Conservation (phyloP, 2,888 invertebrate species). For the Gymnoscelis rufifasciata region DNA sequence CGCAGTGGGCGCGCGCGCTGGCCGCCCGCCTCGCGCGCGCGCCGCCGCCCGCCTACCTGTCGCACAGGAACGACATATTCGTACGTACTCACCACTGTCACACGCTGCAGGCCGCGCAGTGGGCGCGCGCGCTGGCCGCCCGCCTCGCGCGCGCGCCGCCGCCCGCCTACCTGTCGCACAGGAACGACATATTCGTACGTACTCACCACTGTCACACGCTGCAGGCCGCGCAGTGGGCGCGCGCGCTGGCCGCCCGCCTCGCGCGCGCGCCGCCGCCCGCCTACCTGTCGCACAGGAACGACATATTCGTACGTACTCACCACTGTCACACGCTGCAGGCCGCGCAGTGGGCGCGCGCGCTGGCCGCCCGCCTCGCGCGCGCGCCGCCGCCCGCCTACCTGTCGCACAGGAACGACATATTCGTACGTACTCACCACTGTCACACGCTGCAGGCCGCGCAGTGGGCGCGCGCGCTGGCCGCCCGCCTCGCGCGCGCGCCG, state of each 20-base stretch:
- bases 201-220: background rate
- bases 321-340: background rate
- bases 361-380: slow-evolving; percentile 64
- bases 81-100: slow-evolving; percentile 32
- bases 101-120: background rate
- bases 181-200: slow-evolving; percentile 50
- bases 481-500: slow-evolving; percentile 47
- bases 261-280: slow-evolving; percentile 44
- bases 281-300: slow-evolving; percentile 38
- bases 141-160: slow-evolving; percentile 47
- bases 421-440: slow-evolving; percentile 35
- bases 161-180: slow-evolving; percentile 38
- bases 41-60: slow-evolving; percentile 39
- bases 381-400: slow-evolving; percentile 42
- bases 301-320: slow-evolving; percentile 45
- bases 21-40: slow-evolving; percentile 52
- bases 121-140: slow-evolving; percentile 80
- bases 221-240: slow-evolving; percentile 40
- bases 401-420: slow-evolving; percentile 42
- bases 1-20: slow-evolving; percentile 79
- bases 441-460: background rate
- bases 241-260: slow-evolving; percentile 78
- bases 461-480: slow-evolving; percentile 80
- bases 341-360: slow-evolving; percentile 73
- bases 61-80: slow-evolving; percentile 44